phyloP scores from a whole-genome alignment of 2,888 invertebrate species.

The Lepidocyrtinus sp. region DNA sequence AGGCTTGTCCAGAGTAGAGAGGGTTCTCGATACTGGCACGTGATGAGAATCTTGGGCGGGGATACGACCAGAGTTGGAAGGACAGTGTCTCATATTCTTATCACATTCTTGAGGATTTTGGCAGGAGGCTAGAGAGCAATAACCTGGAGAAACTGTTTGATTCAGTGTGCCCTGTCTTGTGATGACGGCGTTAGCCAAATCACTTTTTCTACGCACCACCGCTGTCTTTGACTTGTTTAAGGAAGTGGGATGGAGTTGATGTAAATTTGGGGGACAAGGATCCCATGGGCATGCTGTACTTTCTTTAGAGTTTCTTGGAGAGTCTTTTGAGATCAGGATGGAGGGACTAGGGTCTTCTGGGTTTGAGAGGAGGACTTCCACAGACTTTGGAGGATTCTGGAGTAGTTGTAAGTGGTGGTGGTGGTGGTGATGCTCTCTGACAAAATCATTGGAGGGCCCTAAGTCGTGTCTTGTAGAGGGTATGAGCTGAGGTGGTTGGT shows the following conservation, averaged over 20 bases:
- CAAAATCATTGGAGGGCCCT: constrained; percentile 40
- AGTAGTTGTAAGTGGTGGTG: background rate
- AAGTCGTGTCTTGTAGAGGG: no score
- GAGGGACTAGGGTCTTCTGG: background rate
- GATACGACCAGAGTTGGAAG: constrained; percentile 11
- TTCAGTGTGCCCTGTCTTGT: constrained; percentile 19
- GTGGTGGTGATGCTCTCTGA: background rate
- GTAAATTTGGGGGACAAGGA: constrained; percentile 4
- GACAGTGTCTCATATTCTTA: constrained; percentile 26
- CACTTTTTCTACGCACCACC: constrained; percentile 68
- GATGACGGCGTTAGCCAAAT: constrained; percentile 65
- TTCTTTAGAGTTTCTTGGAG: background rate
- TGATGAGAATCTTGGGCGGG: constrained; percentile 29
- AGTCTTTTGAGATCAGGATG: constrained; percentile 27
- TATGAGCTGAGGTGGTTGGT: constrained; percentile 8
- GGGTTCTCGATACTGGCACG: constrained; percentile 26
- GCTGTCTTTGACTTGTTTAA: constrained; percentile 46
- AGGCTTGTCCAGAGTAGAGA: background rate
- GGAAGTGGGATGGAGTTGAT: background rate
- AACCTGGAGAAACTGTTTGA: constrained; percentile 12
- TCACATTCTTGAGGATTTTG: constrained; percentile 52
- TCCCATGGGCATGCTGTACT: constrained; percentile 20
- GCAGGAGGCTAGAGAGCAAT: constrained; percentile 29
- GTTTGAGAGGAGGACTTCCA: constrained; percentile 1
- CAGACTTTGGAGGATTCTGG: constrained; percentile 8